Percentiles rank a stretch among this genome's conserved stretches.
phyloP scores from a whole-genome alignment of 1,140 invertebrate species.

The Apis dorsata region DNA sequence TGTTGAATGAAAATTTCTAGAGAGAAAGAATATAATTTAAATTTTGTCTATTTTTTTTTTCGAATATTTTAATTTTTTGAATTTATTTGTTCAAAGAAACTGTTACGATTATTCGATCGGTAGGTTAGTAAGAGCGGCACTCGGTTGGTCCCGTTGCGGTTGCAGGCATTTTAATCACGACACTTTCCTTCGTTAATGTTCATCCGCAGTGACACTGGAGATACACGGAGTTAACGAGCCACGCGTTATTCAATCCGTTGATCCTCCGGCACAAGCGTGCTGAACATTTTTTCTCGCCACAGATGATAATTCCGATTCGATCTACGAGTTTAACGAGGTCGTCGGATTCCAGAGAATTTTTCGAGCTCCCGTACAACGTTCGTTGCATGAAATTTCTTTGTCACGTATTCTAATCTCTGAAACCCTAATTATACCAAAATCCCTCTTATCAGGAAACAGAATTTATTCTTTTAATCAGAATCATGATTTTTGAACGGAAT shows the following conservation, averaged over 20 bases:
- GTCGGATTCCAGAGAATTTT: slow-evolving; percentile 32
- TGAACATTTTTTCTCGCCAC: slow-evolving; percentile 22
- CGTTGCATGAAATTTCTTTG: neutral
- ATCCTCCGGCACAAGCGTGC: slow-evolving; percentile 18
- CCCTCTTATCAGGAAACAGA: neutral
- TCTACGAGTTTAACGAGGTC: slow-evolving; percentile 42
- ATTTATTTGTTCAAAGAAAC: neutral
- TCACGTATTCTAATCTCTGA: neutral
- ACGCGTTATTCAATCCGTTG: slow-evolving; percentile 29
- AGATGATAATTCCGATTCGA: slow-evolving; percentile 46
- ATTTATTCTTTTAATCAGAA: neutral
- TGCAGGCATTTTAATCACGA: slow-evolving; percentile 33
- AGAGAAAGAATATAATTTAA: neutral
- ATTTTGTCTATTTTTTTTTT: neutral
- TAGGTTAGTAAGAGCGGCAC: neutral
- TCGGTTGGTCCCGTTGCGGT: too few relatives aligned
- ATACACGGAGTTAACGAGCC: slow-evolving; percentile 20
- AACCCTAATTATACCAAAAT: neutral
- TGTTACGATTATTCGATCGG: neutral
- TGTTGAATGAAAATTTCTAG: too few relatives aligned
- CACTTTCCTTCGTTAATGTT: slow-evolving; percentile 30
- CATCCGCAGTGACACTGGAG: neutral
- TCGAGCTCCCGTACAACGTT: neutral
- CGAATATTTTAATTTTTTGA: neutral
- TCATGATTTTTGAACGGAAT: neutral